Evolutionary conservation across 23 tunicate species (phyloP).

Genomic region (Clavelina lepadiformis): DNA sequence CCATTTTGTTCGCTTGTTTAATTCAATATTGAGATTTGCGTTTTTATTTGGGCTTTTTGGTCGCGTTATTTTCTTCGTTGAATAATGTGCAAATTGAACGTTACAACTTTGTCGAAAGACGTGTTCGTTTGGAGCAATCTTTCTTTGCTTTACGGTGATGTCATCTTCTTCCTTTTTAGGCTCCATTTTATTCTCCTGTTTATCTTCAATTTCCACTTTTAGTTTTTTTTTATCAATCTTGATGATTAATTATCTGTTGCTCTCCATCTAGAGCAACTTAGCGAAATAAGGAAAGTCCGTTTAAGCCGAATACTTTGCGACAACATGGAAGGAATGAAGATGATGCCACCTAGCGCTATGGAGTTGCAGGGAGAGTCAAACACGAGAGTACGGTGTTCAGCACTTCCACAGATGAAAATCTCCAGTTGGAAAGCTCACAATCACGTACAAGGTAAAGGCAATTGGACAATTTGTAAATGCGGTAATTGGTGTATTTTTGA

Average conservation of each 20-base stretch:
- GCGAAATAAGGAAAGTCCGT: constrained; percentile 13
- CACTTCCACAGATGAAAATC: constrained; percentile 27
- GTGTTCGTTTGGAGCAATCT: too few relatives aligned
- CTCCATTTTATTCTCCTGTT: too few relatives aligned
- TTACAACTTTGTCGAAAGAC: too few relatives aligned
- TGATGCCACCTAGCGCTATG: background rate
- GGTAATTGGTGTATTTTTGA: too few relatives aligned
- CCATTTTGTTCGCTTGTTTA: background rate
- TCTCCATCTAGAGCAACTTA: constrained; percentile 41
- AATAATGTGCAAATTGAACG: too few relatives aligned
- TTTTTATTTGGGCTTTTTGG: too few relatives aligned
- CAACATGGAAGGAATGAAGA: background rate
- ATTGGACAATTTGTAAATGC: background rate
- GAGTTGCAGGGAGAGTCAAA: background rate
- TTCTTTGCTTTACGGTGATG: too few relatives aligned
- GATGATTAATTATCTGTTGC: too few relatives aligned
- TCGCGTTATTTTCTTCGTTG: too few relatives aligned
- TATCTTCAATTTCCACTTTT: too few relatives aligned
- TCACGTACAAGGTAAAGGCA: constrained; percentile 1
- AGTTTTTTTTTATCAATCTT: too few relatives aligned
- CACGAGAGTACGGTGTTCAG: constrained; percentile 18
- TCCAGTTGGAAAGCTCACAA: constrained; percentile 11
- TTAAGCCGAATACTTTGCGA: background rate
- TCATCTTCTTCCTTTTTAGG: too few relatives aligned
- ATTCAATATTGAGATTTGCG: background rate